phyloP scores from a whole-genome alignment of 2,888 invertebrate genomes.

The Lysandra coridon region DNA sequence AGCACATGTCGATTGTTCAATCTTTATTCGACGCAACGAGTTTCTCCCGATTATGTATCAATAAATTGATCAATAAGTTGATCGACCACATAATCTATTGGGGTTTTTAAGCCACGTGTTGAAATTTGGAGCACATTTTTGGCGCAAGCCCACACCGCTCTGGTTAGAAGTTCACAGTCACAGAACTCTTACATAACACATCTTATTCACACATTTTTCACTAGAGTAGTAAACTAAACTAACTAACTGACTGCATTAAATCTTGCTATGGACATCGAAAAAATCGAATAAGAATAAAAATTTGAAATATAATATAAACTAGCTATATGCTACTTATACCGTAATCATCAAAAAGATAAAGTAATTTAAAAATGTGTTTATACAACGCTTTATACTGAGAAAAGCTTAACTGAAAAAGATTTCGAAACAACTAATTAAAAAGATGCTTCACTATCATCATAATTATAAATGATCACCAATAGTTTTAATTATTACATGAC shows the following conservation, averaged over 20 bases:
- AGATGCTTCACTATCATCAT: not conserved
- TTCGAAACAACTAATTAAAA: not conserved
- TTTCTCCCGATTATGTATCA: constrained; percentile 71
- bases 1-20: not conserved
- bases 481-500: not conserved
- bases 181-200: constrained; percentile 7
- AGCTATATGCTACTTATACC: not conserved
- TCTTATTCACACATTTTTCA: not conserved
- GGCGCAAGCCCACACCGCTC: constrained; percentile 22
- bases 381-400: not conserved
- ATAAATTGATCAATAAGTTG: constrained; percentile 66
- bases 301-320: no score
- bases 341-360: no score
- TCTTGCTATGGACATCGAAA: not conserved
- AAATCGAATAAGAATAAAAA: not conserved
- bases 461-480: not conserved
- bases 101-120: constrained; percentile 61
- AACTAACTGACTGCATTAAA: not conserved
- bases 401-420: not conserved
- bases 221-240: no score
- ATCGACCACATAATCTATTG: constrained; percentile 55
- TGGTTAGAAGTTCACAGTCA: constrained; percentile 29
- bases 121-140: constrained; percentile 46
- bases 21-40: constrained; percentile 64
- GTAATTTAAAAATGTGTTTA: no score